Evolutionary conservation across 2,888 invertebrate genomes (phyloP).

Genomic region (Cosmorhoe ocellata): DNA sequence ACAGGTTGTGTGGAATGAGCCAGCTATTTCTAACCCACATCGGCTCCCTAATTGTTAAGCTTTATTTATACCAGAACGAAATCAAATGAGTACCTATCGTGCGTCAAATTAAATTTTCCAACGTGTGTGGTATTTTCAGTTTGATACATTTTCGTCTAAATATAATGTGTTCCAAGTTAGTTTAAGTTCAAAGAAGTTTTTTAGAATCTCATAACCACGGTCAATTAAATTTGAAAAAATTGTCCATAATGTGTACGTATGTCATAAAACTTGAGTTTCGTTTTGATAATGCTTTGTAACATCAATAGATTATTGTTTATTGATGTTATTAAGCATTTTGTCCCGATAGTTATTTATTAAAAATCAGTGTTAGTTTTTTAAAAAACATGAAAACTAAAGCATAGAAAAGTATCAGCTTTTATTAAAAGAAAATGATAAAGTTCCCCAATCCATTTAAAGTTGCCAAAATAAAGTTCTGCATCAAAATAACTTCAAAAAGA

Average conservation of each 20-base stretch:
- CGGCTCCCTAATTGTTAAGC: slow-evolving; percentile 27
- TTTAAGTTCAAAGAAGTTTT: too few relatives aligned
- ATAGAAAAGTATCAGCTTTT: background rate
- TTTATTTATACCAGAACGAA: slow-evolving; percentile 32
- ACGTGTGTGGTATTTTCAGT: slow-evolving; percentile 19
- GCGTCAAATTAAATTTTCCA: slow-evolving; percentile 29
- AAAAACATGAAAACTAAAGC: too few relatives aligned
- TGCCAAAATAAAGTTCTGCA: slow-evolving; percentile 20
- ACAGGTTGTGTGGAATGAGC: background rate
- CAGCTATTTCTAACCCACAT: background rate
- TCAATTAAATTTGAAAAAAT: too few relatives aligned
- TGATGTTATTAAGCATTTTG: too few relatives aligned
- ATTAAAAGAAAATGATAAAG: slow-evolving; percentile 7
- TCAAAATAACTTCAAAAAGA: slow-evolving; percentile 20
- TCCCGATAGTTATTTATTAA: too few relatives aligned
- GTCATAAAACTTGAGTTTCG: too few relatives aligned
- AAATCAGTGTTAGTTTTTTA: too few relatives aligned
- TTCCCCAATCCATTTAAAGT: slow-evolving; percentile 20
- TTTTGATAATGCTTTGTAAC: too few relatives aligned
- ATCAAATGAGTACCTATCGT: slow-evolving; percentile 28
- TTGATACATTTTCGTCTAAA: slow-evolving; percentile 6
- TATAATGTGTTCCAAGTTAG: background rate
- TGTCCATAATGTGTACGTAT: too few relatives aligned
- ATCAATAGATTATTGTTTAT: too few relatives aligned
- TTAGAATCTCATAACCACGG: too few relatives aligned